These are phyloP conservation scores for Diachasmimorpha longicaudata DNA, from an alignment of 1,140 invertebrate genomes.

Conservation along the genomic window DNA sequence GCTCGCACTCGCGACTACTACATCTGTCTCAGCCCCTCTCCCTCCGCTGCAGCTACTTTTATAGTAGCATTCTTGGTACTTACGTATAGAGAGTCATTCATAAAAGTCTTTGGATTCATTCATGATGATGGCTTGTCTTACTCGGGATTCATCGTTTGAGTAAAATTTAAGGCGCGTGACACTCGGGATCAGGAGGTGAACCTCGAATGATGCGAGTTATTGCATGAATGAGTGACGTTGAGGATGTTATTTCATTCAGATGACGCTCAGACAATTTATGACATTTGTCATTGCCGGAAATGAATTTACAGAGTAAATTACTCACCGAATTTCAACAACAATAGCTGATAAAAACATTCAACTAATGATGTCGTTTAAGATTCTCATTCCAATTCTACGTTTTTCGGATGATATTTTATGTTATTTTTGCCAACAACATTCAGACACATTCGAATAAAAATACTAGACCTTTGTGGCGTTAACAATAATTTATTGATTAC, in stretches of 20 bases:
- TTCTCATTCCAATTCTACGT: too few species aligned
- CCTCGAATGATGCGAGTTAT: not conserved
- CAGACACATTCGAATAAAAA: too few species aligned
- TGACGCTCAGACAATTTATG: not conserved
- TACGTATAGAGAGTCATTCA: constrained; percentile 2
- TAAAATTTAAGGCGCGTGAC: not conserved
- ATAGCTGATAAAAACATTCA: too few species aligned
- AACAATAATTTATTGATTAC: not conserved
- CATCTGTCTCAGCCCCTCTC: constrained; percentile 45
- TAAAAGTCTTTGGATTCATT: not conserved
- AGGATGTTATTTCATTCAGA: not conserved
- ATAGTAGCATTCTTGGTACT: constrained; percentile 24
- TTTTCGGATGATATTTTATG: too few species aligned
- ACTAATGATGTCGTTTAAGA: too few species aligned
- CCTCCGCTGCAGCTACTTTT: constrained; percentile 29
- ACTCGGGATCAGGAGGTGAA: not conserved
- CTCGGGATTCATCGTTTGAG: not conserved
- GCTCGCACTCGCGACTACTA: constrained; percentile 40
- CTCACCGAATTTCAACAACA: too few species aligned
- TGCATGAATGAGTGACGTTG: constrained; percentile 4
- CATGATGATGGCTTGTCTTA: not conserved
- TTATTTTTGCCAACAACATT: too few species aligned
- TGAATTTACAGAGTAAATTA: too few species aligned
- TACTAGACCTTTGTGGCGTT: too few species aligned
- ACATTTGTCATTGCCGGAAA: not conserved